These are phyloP conservation scores for Gallinago undulata DNA, from an alignment of 2,113 vertebrate genomes.

Conservation along the genomic window DNA sequence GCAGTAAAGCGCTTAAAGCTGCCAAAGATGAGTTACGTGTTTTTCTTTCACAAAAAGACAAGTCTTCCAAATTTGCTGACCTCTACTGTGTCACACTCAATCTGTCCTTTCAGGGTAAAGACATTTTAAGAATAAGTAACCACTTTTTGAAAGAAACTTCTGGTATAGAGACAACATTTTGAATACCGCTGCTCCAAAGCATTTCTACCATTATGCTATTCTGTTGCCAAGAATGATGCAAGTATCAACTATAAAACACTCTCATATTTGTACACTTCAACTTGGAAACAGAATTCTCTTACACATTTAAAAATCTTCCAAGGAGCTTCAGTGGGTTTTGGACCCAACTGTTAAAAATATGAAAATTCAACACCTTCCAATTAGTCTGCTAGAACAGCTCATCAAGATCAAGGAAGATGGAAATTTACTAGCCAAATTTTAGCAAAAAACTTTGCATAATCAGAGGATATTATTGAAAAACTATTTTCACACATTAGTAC, in stretches of 20 bases:
- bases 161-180: background rate
- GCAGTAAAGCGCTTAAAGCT: background rate
- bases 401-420: background rate
- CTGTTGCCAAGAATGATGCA: background rate
- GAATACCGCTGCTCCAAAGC: background rate
- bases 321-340: background rate
- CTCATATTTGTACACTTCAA: background rate
- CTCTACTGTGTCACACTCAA: background rate
- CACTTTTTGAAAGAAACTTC: background rate
- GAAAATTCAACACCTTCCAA: background rate
- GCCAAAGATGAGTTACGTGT: background rate
- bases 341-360: background rate
- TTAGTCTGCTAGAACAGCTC: background rate
- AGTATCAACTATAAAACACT: background rate
- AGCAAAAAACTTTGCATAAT: background rate
- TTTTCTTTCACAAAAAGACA: background rate
- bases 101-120: background rate
- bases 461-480: background rate
- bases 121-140: background rate
- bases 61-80: background rate
- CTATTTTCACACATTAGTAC: background rate
- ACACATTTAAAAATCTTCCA: background rate
- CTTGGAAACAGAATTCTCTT: background rate
- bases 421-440: background rate
- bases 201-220: background rate